Base-by-base conservation (phyloP, 2,888 invertebrate genomes). In the Ophraella communa region DNA sequence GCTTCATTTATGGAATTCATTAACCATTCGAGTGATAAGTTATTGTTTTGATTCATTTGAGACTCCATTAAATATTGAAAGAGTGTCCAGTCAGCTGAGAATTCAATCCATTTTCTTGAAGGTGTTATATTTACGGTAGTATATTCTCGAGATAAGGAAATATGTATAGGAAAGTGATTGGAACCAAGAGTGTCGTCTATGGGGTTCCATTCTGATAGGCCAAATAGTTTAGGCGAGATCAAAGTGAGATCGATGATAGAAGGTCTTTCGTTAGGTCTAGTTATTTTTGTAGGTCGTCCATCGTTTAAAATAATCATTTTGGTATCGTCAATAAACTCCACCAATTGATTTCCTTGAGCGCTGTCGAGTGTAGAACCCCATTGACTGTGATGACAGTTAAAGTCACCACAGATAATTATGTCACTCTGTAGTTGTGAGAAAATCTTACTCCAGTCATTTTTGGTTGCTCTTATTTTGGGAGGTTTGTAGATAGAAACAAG, bases 261-360 rank as follows among this genome's bases (percentile, higher is more conserved):
- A 11, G 51, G 51, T 35, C 24, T 20, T 23, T 51, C 17, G 7
- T 17, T 49, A 17, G 58, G 59, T 51, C 39, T 39, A 17, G 39
- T 24, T 14, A 52, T 24, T n/a, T 24, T 35, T 17, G 59, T 59
- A n/a, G 52, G 59, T n/a, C 3, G 35, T 17, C 51, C 59, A 52
- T 59, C 51, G 39, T 51, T 59, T 8, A 59, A 23, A 23, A 59
- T 10, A 8, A 59, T 51, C 20, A 7, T 17, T 42, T 59, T 42
- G 8, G 14, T 23, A 5, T 51, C 27, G 20, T 59, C 51, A 3
- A 59, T 17, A 20, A 42, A 51, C 20, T 59, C 52, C 8, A 39
- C 24, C 17, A 52, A 27, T 18, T 24, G 18, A 21, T 35, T 59
- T 20, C 42, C 60, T 44, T 42, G 39, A 8, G 24, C 4, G n/a